Evolutionary conservation across 2,888 invertebrate genomes (phyloP), one percentile per base, ranked within the genome.

Genomic region (Protophormia terraenovae): DNA sequence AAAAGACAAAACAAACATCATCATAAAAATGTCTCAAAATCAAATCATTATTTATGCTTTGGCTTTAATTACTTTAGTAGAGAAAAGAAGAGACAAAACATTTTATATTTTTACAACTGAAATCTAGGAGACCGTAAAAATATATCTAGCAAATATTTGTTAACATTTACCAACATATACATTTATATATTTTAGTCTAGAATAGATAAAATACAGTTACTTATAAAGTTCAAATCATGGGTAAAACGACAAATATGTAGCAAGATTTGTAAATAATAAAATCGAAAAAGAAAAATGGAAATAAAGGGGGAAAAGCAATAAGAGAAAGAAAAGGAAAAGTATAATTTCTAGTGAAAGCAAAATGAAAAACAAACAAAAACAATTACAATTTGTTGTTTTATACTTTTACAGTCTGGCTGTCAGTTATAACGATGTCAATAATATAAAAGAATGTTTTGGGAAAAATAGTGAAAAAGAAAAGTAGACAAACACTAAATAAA

Each of bases 331-430:
- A 29, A 32, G 16, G 27, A 32, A 58, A 58, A 16, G 35, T 19
- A 62, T 50, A 35, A n/a, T n/a, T 58, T 67, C 16, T 24, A 77
- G 45, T 45, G 67, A 77, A 77, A 77, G 58, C 67, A 8, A 67
- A 67, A 45, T 38, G 24, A 53, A 75, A 64, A 7, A 38, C 24
- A 53, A 53, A 75, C 50, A 53, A 10, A 71, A 16, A 55, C 38
- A 38, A 38, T 62, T 50, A 75, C 12, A 27, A 75, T 62, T 47
- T n/a, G n/a, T n/a, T n/a, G n/a, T n/a, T 35, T 62, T n/a, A 35
- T 53, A 19, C 7, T 50, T 50, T 16, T 32, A 38, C 38, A 35
- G 12, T 22, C 32, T 29, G 35, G 8, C 35, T 35, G 10, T 3
- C n/a, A 69, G 32, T 50, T 50, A 50, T 22, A 35, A 35, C 22